Percentiles rank a stretch among this genome's conserved stretches.
phyloP scores from a whole-genome alignment of 2,888 invertebrate species.

The Buathra laborator region DNA sequence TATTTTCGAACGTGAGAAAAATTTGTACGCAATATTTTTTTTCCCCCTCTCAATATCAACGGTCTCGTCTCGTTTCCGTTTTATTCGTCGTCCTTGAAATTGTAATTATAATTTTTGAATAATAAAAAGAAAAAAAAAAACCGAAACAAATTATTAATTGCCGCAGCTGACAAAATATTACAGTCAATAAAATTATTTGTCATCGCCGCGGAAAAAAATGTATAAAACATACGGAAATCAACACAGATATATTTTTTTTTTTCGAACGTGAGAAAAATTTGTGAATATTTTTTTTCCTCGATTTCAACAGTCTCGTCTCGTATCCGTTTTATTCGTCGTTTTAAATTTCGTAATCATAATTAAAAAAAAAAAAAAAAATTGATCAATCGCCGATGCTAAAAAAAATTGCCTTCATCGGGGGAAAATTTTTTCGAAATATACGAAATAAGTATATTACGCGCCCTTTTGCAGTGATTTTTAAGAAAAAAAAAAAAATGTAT shows the following conservation, averaged over 20 bases:
- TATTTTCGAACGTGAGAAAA: slow-evolving; percentile 19
- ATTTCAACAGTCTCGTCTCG: slow-evolving; percentile 15
- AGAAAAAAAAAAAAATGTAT: no score
- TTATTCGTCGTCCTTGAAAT: not conserved
- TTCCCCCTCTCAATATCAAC: not conserved
- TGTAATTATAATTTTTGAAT: not conserved
- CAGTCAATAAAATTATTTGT: no score
- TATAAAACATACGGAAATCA: not conserved
- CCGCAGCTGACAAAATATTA: no score
- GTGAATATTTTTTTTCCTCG: not conserved
- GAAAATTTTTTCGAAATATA: no score
- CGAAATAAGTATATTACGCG: no score
- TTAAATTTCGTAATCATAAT: not conserved
- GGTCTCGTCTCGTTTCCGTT: not conserved
- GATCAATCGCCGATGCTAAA: no score
- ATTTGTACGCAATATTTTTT: slow-evolving; percentile 3
- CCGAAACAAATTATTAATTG: no score
- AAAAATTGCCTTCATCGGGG: no score
- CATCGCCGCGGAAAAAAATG: no score
- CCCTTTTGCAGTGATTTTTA: no score
- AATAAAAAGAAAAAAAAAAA: no score
- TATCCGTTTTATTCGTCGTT: slow-evolving; percentile 11
- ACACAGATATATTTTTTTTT: slow-evolving; percentile 6
- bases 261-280: slow-evolving; percentile 20
- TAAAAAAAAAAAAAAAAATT: no score